Evolutionary conservation across 2,113 vertebrate genomes (phyloP).

Genomic region (Peromyscus californicus): DNA sequence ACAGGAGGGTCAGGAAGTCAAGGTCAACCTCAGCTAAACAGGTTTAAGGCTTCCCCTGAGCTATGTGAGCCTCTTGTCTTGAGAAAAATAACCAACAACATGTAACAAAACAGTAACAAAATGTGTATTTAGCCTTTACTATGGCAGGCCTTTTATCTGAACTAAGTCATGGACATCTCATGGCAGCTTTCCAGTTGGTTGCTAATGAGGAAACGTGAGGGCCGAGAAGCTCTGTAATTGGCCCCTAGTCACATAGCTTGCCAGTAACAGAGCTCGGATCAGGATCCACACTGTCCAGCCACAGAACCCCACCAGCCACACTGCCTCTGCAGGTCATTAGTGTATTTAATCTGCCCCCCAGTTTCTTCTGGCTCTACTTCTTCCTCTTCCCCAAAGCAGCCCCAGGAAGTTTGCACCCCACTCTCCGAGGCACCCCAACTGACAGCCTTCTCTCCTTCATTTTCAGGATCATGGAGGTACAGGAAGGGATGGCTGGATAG

Average conservation of each 20-base stretch:
- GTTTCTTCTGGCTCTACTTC: not conserved
- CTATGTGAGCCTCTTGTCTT: not conserved
- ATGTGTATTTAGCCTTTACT: not conserved
- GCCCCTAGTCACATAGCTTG: not conserved
- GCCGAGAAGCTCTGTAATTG: not conserved
- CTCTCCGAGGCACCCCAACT: not conserved
- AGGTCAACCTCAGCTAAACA: not conserved
- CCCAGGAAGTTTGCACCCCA: not conserved
- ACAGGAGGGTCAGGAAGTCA: not conserved
- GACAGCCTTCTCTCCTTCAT: constrained; percentile 36
- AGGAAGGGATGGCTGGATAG: constrained; percentile 84
- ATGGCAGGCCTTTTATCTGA: not conserved
- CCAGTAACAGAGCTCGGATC: not conserved
- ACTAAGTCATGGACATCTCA: not conserved
- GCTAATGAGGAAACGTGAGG: not conserved
- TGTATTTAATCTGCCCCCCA: not conserved
- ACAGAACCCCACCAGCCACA: not conserved
- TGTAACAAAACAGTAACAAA: not conserved
- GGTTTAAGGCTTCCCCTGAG: not conserved
- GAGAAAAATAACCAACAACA: not conserved
- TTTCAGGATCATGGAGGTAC: constrained; percentile 82
- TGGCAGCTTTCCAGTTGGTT: not conserved
- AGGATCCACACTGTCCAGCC: not conserved
- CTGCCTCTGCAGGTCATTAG: not conserved
- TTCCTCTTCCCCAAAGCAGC: not conserved